Base-by-base conservation (phyloP, 2,888 invertebrate species). In the Griposia aprilina region DNA sequence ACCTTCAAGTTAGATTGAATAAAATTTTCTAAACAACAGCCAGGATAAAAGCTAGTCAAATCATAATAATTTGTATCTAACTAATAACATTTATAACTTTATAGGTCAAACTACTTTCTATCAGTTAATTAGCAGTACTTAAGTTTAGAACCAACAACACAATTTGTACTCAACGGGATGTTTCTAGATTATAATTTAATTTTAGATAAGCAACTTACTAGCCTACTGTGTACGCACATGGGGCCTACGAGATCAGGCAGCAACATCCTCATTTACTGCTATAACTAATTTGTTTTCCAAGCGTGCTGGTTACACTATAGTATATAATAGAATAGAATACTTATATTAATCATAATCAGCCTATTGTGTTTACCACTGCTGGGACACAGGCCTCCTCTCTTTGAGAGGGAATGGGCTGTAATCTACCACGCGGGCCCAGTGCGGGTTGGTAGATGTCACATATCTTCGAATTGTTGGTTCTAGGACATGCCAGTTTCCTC, bases 91-190 rank as follows among this genome's bases (percentile, higher is more conserved):
- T 83, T 78, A 41, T 41, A 41, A n/a, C 36, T 75, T 23, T 62
- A 60, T n/a, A 79, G 81, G 81, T 85, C 79, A 84, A 71, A 79
- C 75, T 68, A 71, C 76, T 81, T 78, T 81, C 75, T 70, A 17
- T 50, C 17, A 50, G 76, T 68, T 76, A 84, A 84, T 84, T 82
- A 82, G 79, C 63, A 60, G 73, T 65, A n/a, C n/a, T n/a, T n/a
- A 78, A 66, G 36, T 83, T 69, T 50, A 84, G 74, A 76, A 59
- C 11, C 13, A 50, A 68, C 72, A 72, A 30, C 62, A 52, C 62
- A 73, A 63, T 81, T 66, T 41, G 69, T 62, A 62, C 23, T n/a
- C 74, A 70, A 63, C 45, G 72, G 26, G 57, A 74, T 76, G 67
- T 30, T 63, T 73, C 66, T 60, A 73, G 60, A 78, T 66, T 60